Evolutionary conservation across 2,888 invertebrate species (phyloP).

Genomic region (Molorchus minor): DNA sequence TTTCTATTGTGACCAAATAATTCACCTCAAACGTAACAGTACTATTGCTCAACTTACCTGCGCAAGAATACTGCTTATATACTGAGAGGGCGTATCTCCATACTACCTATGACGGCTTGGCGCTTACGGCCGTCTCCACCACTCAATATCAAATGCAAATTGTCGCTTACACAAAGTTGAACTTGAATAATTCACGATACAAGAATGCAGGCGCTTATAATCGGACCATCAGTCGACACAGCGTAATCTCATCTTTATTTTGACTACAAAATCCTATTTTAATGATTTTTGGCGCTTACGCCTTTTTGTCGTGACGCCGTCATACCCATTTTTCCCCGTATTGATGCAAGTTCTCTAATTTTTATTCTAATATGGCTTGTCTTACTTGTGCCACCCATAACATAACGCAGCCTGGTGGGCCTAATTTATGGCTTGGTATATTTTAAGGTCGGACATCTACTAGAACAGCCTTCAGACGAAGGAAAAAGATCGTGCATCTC

Average conservation of each 20-base stretch:
- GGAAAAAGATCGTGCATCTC: conserved; percentile 7
- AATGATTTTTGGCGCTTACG: background rate
- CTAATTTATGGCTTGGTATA: conserved; percentile 1
- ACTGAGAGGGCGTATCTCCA: too few species aligned
- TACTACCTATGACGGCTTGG: too few species aligned
- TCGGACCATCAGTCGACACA: background rate
- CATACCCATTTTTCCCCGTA: background rate
- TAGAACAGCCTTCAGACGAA: conserved; percentile 13
- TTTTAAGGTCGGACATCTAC: conserved; percentile 16
- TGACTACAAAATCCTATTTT: background rate
- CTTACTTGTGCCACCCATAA: conserved; percentile 8
- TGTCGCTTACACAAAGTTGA: too few species aligned
- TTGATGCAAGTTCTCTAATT: background rate
- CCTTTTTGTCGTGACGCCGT: background rate
- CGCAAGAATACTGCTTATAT: too few species aligned
- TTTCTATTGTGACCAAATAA: too few species aligned
- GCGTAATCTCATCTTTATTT: background rate
- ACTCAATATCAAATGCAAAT: too few species aligned
- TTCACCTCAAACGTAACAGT: too few species aligned
- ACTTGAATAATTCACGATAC: too few species aligned
- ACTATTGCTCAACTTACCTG: too few species aligned
- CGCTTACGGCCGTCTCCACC: too few species aligned
- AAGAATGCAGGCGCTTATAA: too few species aligned
- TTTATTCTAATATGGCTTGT: background rate
- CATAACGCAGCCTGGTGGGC: conserved; percentile 14